phyloP scores from a whole-genome alignment of 2,888 invertebrate species.

The Drosophila kokeensis region DNA sequence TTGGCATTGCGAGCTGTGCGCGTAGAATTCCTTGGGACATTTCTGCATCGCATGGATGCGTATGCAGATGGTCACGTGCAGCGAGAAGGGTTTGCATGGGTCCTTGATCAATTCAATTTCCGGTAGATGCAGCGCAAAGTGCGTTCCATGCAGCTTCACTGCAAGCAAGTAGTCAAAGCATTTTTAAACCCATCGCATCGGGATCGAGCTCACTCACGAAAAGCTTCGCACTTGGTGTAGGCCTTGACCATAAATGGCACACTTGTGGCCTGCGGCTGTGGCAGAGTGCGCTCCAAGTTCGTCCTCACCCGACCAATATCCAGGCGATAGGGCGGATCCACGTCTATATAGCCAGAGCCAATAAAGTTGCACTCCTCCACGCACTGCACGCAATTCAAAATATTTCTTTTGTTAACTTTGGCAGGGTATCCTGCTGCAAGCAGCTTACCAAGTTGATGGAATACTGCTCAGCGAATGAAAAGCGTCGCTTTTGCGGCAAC shows the following conservation, averaged over 20 bases:
- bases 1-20: slow-evolving; percentile 49
- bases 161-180: slow-evolving; percentile 21
- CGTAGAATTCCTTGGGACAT: slow-evolving; percentile 55
- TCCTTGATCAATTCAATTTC: slow-evolving; percentile 63
- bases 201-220: slow-evolving; percentile 44
- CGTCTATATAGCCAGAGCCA: slow-evolving; percentile 59
- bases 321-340: slow-evolving; percentile 61
- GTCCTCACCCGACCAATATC: slow-evolving; percentile 46
- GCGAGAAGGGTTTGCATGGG: slow-evolving; percentile 59
- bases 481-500: slow-evolving; percentile 35
- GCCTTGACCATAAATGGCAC: slow-evolving; percentile 57
- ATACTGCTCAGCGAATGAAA: slow-evolving; percentile 52
- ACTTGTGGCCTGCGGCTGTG: slow-evolving; percentile 45
- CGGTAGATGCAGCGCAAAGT: slow-evolving; percentile 58
- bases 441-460: slow-evolving; percentile 66
- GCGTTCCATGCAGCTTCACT: slow-evolving; percentile 40
- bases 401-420: background rate
- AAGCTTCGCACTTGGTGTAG: slow-evolving; percentile 54
- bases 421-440: no score
- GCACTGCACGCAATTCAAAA: slow-evolving; percentile 45
- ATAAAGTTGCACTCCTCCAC: slow-evolving; percentile 71
- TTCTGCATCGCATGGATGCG: slow-evolving; percentile 71
- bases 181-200: background rate
- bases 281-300: slow-evolving; percentile 48
- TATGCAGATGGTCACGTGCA: slow-evolving; percentile 64